These are phyloP conservation scores for Enteromius viviparus DNA, from an alignment of 2,797 vertebrate species.

Conservation along the genomic window DNA sequence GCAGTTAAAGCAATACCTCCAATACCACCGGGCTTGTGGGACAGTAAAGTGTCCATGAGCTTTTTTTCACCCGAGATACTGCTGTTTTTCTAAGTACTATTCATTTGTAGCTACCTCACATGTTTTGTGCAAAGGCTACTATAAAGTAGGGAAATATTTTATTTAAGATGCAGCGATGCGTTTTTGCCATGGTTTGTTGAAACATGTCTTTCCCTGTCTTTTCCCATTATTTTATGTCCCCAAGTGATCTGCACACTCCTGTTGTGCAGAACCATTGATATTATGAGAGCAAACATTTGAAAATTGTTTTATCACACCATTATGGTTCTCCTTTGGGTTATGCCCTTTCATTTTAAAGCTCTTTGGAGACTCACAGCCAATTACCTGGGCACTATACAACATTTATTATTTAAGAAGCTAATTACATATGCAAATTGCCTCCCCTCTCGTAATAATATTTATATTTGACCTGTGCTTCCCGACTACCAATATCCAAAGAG, in stretches of 20 bases:
- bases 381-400: background rate
- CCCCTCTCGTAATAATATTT: background rate
- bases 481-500: slow-evolving; percentile 18
- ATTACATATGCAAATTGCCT: background rate
- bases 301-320: background rate
- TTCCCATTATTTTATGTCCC: background rate
- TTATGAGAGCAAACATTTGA: background rate
- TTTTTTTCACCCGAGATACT: background rate
- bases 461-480: background rate
- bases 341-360: slow-evolving; percentile 8
- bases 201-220: background rate
- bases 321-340: background rate
- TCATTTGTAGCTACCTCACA: background rate
- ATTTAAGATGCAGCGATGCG: background rate
- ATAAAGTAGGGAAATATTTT: background rate
- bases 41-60: background rate
- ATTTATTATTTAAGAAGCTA: slow-evolving; percentile 9
- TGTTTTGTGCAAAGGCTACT: background rate
- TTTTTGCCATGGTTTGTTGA: background rate
- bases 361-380: background rate
- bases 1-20: background rate
- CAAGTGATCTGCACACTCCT: too few relatives aligned
- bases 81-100: background rate
- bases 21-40: background rate
- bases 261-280: background rate